Conservation (phyloP, 2,113 vertebrate genomes). For the Otus sunia region DNA sequence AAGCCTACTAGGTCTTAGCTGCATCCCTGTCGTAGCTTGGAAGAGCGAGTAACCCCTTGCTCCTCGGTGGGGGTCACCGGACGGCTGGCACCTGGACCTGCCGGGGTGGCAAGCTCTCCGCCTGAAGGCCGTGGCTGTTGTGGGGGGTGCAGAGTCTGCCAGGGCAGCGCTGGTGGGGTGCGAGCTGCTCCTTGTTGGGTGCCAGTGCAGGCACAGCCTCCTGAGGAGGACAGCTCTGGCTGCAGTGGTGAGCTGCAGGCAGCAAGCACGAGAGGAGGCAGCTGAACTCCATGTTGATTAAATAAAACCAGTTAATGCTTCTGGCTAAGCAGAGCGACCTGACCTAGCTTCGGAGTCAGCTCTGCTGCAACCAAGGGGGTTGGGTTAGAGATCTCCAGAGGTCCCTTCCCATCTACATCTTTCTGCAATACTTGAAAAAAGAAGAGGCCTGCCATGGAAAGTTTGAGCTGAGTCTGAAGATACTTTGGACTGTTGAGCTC, state of each 20-base stretch:
- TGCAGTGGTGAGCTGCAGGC: neutral
- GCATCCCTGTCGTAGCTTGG: neutral
- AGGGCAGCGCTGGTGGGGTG: neutral
- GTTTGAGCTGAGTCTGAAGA: neutral
- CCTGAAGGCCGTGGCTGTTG: neutral
- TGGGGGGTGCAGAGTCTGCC: neutral
- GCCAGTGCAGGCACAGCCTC: fast-evolving
- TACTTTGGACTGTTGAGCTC: neutral
- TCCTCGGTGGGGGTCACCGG: fast-evolving
- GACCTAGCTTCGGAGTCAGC: neutral
- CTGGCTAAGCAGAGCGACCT: neutral
- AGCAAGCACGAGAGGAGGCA: neutral
- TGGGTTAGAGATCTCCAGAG: neutral
- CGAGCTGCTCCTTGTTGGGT: neutral
- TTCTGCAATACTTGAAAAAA: neutral
- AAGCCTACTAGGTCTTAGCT: neutral
- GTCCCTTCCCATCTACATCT: neutral
- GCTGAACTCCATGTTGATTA: neutral
- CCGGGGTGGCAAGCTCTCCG: fast-evolving
- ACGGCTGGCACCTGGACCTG: neutral
- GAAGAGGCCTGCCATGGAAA: neutral
- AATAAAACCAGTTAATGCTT: neutral
- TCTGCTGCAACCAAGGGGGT: neutral
- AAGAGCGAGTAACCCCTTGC: fast-evolving
- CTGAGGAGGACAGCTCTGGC: neutral